Base-by-base conservation (phyloP, 1,140 invertebrate species). In the Phortica variegata region DNA sequence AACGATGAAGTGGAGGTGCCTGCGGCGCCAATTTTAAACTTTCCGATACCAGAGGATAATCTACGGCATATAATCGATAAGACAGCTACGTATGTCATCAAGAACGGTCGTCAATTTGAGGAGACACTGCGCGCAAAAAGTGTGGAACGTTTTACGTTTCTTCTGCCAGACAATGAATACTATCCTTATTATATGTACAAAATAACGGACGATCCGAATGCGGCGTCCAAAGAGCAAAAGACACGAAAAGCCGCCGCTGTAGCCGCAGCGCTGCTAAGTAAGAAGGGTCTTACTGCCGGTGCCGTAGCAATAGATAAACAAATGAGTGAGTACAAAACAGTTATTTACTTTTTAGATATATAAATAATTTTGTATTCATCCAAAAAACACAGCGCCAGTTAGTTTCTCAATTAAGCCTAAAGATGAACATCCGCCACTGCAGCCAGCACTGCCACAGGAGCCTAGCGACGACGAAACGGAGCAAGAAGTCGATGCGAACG, bases 31-130 rank as follows among this genome's bases (percentile, higher is more conserved):
- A 37, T 65, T 8, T 77, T 79, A 0, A 77, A 77, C 0, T 81
- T 85, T 20, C 78, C 82, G 15, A 77, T 83, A 6, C 89, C 90
- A 13, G 86, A 91, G 0, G 84, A 86, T 8, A 90, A 93, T 46
- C 78, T 92, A 5, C 86, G 90, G 66, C 82, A 89, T 32, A 89
- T 97, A 6, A 92, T 98, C 40, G 93, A 97, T 73, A 95, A 96
- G 79, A 95, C 97, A 86, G 93, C 94, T 2, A 87, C 86, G 47
- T 97, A 97, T 72, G 94, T 97, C 0, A 87, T 89, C 0, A 94
- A 94, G 62, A 97, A 97, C 79, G 95, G 95, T 0, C 81, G 85
- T 38, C 90, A 93, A 57, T 97, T 98, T 77, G 94, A 97, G 63
- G 83, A 85, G 8, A 89, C 92, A 20, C 88, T 97, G 0, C 87